phyloP scores from a whole-genome alignment of 2,888 invertebrate species.

The Diploptera punctata region DNA sequence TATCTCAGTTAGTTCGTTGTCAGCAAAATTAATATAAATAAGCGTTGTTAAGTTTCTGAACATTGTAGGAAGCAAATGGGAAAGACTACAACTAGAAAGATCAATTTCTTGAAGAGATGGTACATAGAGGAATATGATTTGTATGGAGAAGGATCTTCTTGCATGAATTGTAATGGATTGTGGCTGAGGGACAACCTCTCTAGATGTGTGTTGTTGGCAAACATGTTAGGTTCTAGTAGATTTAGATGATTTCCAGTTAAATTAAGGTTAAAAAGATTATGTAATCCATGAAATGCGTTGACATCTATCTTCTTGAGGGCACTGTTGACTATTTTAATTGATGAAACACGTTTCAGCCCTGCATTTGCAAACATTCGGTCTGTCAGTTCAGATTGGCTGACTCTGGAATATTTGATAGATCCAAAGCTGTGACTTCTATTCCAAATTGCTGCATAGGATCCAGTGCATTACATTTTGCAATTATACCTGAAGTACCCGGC shows the following conservation, averaged over 20 bases:
- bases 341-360: not conserved
- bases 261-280: constrained; percentile 71
- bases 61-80: constrained; percentile 66
- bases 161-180: constrained; percentile 64
- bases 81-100: constrained; percentile 72
- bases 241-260: constrained; percentile 72
- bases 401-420: not conserved
- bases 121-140: constrained; percentile 64
- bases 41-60: constrained; percentile 70
- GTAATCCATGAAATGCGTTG: constrained; percentile 72
- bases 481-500: not conserved
- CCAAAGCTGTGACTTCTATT: constrained; percentile 2
- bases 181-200: constrained; percentile 70
- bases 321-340: constrained; percentile 55
- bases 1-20: constrained; percentile 58
- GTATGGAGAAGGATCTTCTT: constrained; percentile 51
- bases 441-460: not conserved
- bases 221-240: constrained; percentile 71
- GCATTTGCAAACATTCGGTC: not conserved
- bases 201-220: constrained; percentile 69
- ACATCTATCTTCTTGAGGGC: constrained; percentile 70
- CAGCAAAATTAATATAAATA: constrained; percentile 70
- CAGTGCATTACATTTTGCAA: not conserved
- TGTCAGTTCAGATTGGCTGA: not conserved
- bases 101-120: constrained; percentile 73